phyloP scores from a whole-genome alignment of 2,888 invertebrate species.

The Xanthia icteritia region DNA sequence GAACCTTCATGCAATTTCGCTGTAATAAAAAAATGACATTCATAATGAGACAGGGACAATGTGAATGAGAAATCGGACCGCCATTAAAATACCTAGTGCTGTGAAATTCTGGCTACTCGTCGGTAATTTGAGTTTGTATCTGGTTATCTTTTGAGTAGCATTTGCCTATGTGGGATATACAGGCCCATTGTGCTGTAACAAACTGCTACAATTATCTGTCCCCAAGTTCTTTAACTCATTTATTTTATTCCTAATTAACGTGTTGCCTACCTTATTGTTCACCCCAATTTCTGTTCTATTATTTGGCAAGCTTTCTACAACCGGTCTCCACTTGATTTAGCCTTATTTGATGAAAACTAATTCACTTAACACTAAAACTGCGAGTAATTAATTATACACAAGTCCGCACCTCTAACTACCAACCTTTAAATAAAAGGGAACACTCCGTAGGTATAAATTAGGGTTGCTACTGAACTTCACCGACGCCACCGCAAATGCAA shows the following conservation, averaged over 20 bases:
- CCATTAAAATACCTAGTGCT: not conserved
- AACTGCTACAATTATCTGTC: not conserved
- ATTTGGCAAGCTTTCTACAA: not conserved
- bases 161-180: not conserved
- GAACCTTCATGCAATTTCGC: not conserved
- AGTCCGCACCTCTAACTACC: conserved; percentile 56
- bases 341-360: not conserved
- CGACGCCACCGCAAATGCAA: not conserved
- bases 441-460: not conserved
- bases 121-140: not conserved
- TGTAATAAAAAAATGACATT: not conserved
- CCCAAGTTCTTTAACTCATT: not conserved
- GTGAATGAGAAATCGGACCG: not conserved
- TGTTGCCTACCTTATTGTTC: not conserved
- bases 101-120: not conserved
- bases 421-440: conserved; percentile 74
- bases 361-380: not conserved
- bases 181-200: not conserved
- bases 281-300: not conserved
- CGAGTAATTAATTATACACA: conserved; percentile 22
- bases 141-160: not conserved
- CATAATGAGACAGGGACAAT: not conserved
- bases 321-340: not conserved
- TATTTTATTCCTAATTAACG: not conserved
- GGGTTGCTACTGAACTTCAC: not conserved